These are phyloP conservation scores for Eulithis testata DNA, from an alignment of 2,888 invertebrate genomes.

Conservation along the genomic window DNA sequence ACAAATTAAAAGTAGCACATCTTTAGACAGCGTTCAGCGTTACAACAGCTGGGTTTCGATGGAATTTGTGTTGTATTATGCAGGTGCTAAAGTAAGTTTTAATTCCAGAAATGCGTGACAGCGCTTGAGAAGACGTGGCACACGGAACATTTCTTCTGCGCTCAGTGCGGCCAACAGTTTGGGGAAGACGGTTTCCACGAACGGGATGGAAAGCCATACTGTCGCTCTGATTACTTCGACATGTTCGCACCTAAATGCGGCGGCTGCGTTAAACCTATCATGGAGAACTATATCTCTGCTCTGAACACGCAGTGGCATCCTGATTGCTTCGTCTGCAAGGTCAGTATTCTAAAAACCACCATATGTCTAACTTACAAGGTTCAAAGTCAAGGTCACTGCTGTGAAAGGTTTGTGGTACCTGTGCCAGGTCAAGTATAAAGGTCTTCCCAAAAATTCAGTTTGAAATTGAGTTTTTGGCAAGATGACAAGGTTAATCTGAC, in stretches of 20 bases:
- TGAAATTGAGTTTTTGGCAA: constrained; percentile 44
- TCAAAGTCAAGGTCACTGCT: constrained; percentile 9
- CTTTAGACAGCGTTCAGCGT: constrained; percentile 18
- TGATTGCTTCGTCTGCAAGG: constrained; percentile 99
- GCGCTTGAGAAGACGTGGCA: constrained; percentile 99
- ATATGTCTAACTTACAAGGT: constrained; percentile 1
- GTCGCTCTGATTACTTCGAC: constrained; percentile 97
- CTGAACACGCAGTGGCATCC: constrained; percentile 99
- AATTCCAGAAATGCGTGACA: constrained; percentile 97
- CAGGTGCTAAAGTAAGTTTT: constrained; percentile 47
- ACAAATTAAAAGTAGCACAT: not conserved
- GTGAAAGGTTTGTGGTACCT: constrained; percentile 44
- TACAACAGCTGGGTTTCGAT: constrained; percentile 15
- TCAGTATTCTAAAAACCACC: constrained; percentile 82
- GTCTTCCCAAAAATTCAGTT: constrained; percentile 43
- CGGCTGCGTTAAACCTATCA: constrained; percentile 97
- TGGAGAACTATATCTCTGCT: constrained; percentile 99
- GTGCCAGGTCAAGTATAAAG: constrained; percentile 70
- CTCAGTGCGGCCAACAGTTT: constrained; percentile 98
- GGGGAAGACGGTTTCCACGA: constrained; percentile 99
- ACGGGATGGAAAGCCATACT: constrained; percentile 97
- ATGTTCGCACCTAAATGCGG: constrained; percentile 99
- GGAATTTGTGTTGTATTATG: constrained; percentile 19
- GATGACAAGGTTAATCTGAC: constrained; percentile 45
- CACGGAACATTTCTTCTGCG: constrained; percentile 99